A percentile compares a stretch with the other conserved stretches of the same genome.
phyloP scores from a whole-genome alignment of 1,140 invertebrate species.

The Sycobia sp. region DNA sequence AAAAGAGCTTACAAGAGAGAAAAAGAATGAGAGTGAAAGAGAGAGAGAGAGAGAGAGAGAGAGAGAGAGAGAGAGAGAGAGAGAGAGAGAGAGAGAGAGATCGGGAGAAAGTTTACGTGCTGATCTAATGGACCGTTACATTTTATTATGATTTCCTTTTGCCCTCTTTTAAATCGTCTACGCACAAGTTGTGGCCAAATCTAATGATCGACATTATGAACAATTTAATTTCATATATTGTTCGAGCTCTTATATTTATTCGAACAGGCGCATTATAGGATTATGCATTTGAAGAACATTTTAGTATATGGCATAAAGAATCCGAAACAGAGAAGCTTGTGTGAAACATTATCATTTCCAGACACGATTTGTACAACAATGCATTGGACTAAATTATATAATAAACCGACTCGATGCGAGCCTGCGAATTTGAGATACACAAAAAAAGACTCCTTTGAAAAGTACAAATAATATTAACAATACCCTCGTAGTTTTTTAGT shows the following conservation, averaged over 20 bases:
- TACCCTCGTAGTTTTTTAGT: too few relatives aligned
- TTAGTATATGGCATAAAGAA: too few relatives aligned
- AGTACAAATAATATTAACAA: too few relatives aligned
- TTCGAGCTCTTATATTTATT: slow-evolving; percentile 23
- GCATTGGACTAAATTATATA: too few relatives aligned
- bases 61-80: slow-evolving; percentile 9
- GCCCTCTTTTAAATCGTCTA: too few relatives aligned
- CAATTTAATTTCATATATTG: slow-evolving; percentile 32
- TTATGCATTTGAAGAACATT: too few relatives aligned
- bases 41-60: slow-evolving; percentile 22
- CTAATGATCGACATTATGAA: slow-evolving; percentile 26
- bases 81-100: neutral
- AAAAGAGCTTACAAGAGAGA: slow-evolving; percentile 23
- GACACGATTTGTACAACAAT: too few relatives aligned
- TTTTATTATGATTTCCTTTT: slow-evolving; percentile 52
- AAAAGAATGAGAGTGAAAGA: slow-evolving; percentile 13
- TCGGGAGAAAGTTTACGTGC: slow-evolving; percentile 24
- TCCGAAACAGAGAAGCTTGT: too few relatives aligned
- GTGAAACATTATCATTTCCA: too few relatives aligned
- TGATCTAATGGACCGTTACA: slow-evolving; percentile 55
- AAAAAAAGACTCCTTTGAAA: too few relatives aligned
- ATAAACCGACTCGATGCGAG: too few relatives aligned
- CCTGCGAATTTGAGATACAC: too few relatives aligned
- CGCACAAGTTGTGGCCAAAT: slow-evolving; percentile 31
- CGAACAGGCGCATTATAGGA: slow-evolving; percentile 14